Evolutionary conservation across 1,140 invertebrate species (phyloP).

Genomic region (Ceratosolen solmsi): DNA sequence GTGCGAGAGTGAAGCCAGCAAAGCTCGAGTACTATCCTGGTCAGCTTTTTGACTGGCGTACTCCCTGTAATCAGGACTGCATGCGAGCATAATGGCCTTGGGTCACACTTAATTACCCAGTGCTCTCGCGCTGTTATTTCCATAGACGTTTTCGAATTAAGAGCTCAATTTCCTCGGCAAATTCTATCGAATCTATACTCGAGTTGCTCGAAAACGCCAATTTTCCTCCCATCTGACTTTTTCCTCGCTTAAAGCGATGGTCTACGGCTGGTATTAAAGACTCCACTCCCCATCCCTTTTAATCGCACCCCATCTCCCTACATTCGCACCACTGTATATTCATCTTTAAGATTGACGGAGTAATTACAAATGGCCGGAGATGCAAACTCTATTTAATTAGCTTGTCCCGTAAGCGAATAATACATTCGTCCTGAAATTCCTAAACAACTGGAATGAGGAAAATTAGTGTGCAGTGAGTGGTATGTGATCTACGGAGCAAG

Average conservation of each 20-base stretch:
- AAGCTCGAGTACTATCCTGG: conserved; percentile 49
- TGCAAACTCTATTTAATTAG: background rate
- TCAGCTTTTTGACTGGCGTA: conserved; percentile 57
- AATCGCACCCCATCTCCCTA: background rate
- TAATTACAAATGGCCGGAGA: background rate
- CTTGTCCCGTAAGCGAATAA: too few relatives aligned
- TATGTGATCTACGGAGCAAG: too few relatives aligned
- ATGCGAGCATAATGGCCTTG: conserved; percentile 55
- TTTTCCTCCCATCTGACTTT: background rate
- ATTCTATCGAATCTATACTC: conserved; percentile 54
- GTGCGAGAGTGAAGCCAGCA: conserved; percentile 34
- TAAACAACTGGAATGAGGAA: too few relatives aligned
- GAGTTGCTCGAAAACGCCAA: background rate
- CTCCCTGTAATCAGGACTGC: conserved; percentile 56
- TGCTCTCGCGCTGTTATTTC: conserved; percentile 54
- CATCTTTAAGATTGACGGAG: background rate
- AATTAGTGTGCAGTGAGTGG: too few relatives aligned
- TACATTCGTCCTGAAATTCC: too few relatives aligned
- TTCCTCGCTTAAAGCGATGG: conserved; percentile 10
- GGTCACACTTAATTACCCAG: conserved; percentile 56
- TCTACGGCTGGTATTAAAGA: background rate
- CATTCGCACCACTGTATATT: background rate
- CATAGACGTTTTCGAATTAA: conserved; percentile 60
- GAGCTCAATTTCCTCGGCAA: conserved; percentile 59
- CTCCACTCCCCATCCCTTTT: background rate